A percentile compares a stretch with the other conserved stretches of the same genome.
These are phyloP conservation scores for Paramuricea clavata DNA, from an alignment of 92 coral and sea anemone genomes.

Conservation along the genomic window DNA sequence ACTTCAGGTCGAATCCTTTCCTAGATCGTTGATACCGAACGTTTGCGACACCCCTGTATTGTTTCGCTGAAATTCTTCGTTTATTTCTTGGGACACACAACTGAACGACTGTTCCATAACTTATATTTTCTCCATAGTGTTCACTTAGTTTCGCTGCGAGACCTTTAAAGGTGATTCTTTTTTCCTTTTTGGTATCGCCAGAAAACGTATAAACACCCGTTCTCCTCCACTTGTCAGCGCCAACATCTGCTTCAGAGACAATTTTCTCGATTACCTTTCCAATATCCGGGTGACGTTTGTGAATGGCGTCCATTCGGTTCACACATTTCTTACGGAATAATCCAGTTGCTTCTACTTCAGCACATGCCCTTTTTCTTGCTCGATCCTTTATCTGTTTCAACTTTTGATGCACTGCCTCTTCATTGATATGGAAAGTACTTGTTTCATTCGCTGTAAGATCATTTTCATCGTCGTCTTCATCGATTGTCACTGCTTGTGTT, in stretches of 20 bases:
- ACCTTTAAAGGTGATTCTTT: slow-evolving; percentile 52
- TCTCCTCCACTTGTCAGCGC: slow-evolving; percentile 69
- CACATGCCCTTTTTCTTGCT: slow-evolving; percentile 35
- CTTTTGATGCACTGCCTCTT: slow-evolving; percentile 34
- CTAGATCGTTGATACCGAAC: slow-evolving; percentile 64
- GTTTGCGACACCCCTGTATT: slow-evolving; percentile 67
- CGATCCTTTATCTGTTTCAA: slow-evolving; percentile 44
- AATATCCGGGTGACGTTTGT: slow-evolving; percentile 55
- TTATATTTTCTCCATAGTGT: slow-evolving; percentile 36
- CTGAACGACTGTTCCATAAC: slow-evolving; percentile 36
- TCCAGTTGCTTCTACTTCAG: too few species aligned
- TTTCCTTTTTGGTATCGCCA: slow-evolving; percentile 63
- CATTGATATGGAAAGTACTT: too few species aligned
- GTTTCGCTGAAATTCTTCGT: slow-evolving; percentile 39
- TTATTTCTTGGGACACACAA: slow-evolving; percentile 40
- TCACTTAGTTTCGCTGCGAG: slow-evolving; percentile 5
- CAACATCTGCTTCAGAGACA: slow-evolving; percentile 60
- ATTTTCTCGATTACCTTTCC: slow-evolving; percentile 71
- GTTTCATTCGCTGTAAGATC: too few species aligned
- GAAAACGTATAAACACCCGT: slow-evolving; percentile 74
- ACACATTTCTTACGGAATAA: too few species aligned
- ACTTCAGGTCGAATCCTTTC: slow-evolving; percentile 66
- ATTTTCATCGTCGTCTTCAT: slow-evolving; percentile 54
- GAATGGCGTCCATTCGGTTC: slow-evolving; percentile 12
- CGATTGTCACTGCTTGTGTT: slow-evolving; percentile 21